Base-by-base conservation (phyloP, 2,797 vertebrate genomes). In the Falco peregrinus region DNA sequence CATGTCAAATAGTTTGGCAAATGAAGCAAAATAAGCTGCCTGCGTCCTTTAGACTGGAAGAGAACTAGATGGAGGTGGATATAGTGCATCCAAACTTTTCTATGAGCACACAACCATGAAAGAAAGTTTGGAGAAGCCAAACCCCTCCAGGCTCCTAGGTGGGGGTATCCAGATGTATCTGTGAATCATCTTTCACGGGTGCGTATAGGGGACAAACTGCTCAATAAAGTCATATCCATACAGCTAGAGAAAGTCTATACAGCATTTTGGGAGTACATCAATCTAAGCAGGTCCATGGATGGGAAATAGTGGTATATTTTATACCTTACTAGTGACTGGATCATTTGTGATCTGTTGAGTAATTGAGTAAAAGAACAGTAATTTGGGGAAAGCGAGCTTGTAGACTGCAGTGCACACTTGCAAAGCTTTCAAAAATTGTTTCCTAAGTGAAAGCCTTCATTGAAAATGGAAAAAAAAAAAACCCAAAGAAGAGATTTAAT, bases 1-100 rank as follows among this genome's bases (percentile, higher is more conserved):
- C 1, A 0, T 86, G 82, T 94, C 59, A 76, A 89, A 95, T 13
- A 80, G 43, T 79, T 90, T 97, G 94, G 89, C 93, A 73, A 91
- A 92, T 26, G 18, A 92, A 92, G 47, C 61, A 93, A 90, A 96
- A 95, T 61, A 87, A 84, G 75, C 64, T 93, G 88, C 67, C 73
- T 74, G 60, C 4, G 3, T 95, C 84, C 78, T 93, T 78, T 54
- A 95, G 43, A 39, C 79, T 96, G 93, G 65, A 93, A 73, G 71
- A 68, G 41, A 87, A 73, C 73, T 85, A 0, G 0, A 26, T 68
- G 43, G 93, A 90, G 84, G 74, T 85, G 68, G 50, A 89, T 93
- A 45, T 20, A 92, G 64, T 71, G 41, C 64, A 77, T 61, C 37
- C 53, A 85, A 59, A 63, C 89, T 75, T 75, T 83, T 57, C 76